Conservation (phyloP, 2,797 vertebrate species). For the Meda fulgida region DNA sequence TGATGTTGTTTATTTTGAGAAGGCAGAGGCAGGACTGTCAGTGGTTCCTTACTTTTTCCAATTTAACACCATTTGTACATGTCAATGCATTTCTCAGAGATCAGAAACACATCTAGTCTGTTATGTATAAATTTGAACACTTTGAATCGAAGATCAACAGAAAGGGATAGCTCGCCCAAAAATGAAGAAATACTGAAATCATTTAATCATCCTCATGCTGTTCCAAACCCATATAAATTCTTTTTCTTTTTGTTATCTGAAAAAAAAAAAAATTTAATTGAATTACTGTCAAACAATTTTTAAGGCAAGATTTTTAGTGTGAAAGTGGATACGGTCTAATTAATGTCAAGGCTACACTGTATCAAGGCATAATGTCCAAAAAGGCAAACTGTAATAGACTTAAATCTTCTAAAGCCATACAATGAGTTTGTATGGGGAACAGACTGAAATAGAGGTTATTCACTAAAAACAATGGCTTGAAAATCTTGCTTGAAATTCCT, state of each 20-base stretch:
- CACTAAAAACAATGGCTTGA: background rate
- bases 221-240: background rate
- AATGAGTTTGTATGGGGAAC: background rate
- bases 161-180: background rate
- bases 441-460: background rate
- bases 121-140: background rate
- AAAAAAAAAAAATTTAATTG: background rate
- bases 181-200: background rate
- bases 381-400: background rate
- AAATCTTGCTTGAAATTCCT: background rate
- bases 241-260: background rate
- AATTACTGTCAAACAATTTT: constrained; percentile 4
- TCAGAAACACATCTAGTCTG: background rate
- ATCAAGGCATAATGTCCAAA: no score
- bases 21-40: background rate
- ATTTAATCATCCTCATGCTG: constrained; percentile 1
- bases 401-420: background rate
- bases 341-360: no score
- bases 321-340: background rate
- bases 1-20: constrained; percentile 33
- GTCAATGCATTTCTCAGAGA: background rate
- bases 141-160: constrained; percentile 1
- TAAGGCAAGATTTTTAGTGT: background rate
- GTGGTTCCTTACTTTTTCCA: background rate
- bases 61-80: background rate